Evolutionary conservation across 2,888 invertebrate species (phyloP), one percentile per base, ranked within the genome.

Genomic region (Sinodicranocentrus sp.): DNA sequence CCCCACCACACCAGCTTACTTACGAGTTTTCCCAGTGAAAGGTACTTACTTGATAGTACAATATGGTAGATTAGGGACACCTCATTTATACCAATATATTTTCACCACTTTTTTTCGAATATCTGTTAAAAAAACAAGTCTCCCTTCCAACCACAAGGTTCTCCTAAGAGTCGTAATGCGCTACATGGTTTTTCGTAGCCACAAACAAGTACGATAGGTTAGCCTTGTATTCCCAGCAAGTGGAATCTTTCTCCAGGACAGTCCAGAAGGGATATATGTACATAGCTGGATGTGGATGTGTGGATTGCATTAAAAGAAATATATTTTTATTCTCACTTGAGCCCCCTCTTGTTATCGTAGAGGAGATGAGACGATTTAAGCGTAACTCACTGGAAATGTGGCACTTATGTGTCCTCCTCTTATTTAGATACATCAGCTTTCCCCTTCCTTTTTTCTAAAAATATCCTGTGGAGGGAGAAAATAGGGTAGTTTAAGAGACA

Each of bases 311-410:
- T 6, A 33, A 33, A 33, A 33, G 33, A 6, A 10, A 3, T 33
- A n/a, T 33, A 33, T 48, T 65, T 52, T 52, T 52, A 48, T 26
- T 52, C 28, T 65, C 28, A n/a, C 65, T 65, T 65, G 65, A 65
- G 39, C 43, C 21, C 43, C 68, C 57, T 59, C 65, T 65, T 68
- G 57, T 68, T 73, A 78, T 73, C 72, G 67, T 26, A 71, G 23
- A 33, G 8, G 61, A 84, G 78, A 84, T 84, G 84, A 84, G 84
- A 79, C 78, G 79, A 84, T 84, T 84, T 73, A 73, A 84, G 75
- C 84, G 84, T 84, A 84, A 84, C 79, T 84, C 84, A 84, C 73
- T 6, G 63, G 57, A 79, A 84, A 84, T 84, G 84, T 84, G 84
- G 75, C 84, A 84, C 78, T 84, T 82, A 77, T 83, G 77, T 79